Evolutionary conservation across 1,140 invertebrate genomes (phyloP).

Genomic region (Hypsibius dujardini): DNA sequence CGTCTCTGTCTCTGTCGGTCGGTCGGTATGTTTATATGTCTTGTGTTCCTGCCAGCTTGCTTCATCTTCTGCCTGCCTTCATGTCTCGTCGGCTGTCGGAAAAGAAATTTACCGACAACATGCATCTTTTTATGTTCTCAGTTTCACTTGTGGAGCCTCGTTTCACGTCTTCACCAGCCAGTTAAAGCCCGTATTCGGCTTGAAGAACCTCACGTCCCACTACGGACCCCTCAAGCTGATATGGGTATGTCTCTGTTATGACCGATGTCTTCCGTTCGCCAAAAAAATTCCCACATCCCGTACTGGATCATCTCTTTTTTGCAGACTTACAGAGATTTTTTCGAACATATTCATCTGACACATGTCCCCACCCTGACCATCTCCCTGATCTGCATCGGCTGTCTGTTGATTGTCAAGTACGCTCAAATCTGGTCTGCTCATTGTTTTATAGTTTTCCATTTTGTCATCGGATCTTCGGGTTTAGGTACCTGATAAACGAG

Average conservation of each 20-base stretch:
- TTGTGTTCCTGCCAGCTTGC: too few species aligned
- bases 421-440: not conserved
- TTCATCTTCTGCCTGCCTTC: too few species aligned
- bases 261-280: too few species aligned
- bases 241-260: constrained; percentile 28
- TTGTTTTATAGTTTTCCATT: not conserved
- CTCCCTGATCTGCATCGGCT: not conserved
- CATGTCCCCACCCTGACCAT: not conserved
- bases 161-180: constrained; percentile 35
- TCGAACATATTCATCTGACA: not conserved
- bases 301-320: not conserved
- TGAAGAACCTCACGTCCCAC: constrained; percentile 27
- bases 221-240: constrained; percentile 32
- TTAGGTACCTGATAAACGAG: constrained; percentile 8
- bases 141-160: constrained; percentile 34
- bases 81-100: too few species aligned
- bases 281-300: too few species aligned
- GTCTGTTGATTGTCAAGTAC: not conserved
- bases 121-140: not conserved
- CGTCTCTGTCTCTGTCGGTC: too few species aligned
- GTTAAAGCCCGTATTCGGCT: constrained; percentile 32
- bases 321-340: not conserved
- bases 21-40: too few species aligned
- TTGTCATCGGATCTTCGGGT: not conserved
- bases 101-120: too few species aligned